A percentile compares a stretch with the other conserved stretches of the same genome.
These are phyloP conservation scores for Haemorhous mexicanus DNA, from an alignment of 2,113 vertebrate genomes.

Conservation along the genomic window DNA sequence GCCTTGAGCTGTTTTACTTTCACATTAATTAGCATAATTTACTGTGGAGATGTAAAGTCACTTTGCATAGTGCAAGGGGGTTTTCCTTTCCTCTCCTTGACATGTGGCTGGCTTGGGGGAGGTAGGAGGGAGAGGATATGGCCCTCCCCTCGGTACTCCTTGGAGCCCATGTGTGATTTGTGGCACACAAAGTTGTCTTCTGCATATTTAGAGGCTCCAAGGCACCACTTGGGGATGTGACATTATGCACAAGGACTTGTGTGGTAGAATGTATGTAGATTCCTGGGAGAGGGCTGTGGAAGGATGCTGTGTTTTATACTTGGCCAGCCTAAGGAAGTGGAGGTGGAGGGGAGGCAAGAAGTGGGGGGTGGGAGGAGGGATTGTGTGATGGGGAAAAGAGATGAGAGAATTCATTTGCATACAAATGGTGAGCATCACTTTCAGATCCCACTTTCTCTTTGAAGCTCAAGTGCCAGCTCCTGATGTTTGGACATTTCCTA, in stretches of 20 bases:
- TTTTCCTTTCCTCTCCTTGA: conserved; percentile 17
- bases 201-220: neutral
- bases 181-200: neutral
- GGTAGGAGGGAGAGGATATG: neutral
- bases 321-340: neutral
- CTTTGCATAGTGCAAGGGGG: neutral
- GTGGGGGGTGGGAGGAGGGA: neutral
- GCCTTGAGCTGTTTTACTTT: neutral
- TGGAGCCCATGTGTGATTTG: neutral
- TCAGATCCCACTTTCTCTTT: neutral
- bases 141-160: neutral
- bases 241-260: neutral
- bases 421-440: neutral
- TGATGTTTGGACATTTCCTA: neutral
- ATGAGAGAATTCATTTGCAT: conserved; percentile 10
- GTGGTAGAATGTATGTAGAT: neutral
- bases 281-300: neutral
- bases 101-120: neutral
- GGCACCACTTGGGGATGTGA: neutral
- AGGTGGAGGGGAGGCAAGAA: neutral
- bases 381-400: neutral
- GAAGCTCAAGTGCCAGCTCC: conserved; percentile 22
- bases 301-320: neutral
- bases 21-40: neutral
- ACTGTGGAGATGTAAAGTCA: neutral